Percentiles rank a stretch among this genome's conserved stretches.
phyloP scores from a whole-genome alignment of 92 coral and sea anemone genomes.

The Paragorgia papillata region DNA sequence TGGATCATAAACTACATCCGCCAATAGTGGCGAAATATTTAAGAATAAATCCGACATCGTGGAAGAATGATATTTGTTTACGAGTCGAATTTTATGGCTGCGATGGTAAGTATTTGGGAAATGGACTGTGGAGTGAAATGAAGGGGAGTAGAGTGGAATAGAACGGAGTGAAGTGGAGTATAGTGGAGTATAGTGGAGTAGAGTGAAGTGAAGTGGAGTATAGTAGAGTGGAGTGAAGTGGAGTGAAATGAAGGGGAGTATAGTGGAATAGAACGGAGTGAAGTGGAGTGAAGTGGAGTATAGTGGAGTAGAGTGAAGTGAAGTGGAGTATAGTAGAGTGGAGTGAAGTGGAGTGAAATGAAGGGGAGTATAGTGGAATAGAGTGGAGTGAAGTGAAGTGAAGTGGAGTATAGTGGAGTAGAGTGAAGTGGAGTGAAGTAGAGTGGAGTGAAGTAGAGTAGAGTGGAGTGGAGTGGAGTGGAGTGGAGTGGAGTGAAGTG shows the following conservation, averaged over 20 bases:
- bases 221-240: background rate
- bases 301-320: too few species aligned
- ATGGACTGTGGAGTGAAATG: background rate
- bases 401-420: too few species aligned
- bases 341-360: too few species aligned
- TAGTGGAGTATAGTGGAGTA: background rate
- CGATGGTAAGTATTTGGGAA: conserved; percentile 17
- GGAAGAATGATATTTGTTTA: conserved; percentile 42
- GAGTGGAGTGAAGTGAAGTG: too few species aligned
- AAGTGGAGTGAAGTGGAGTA: background rate
- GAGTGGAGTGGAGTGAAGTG: too few species aligned
- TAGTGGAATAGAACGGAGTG: background rate
- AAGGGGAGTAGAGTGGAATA: background rate
- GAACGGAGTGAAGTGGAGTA: background rate
- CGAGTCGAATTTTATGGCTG: conserved; percentile 39
- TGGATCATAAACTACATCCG: conserved; percentile 9
- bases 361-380: too few species aligned
- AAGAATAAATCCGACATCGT: conserved; percentile 38
- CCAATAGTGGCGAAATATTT: conserved; percentile 15
- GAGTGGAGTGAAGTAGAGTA: too few species aligned
- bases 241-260: background rate
- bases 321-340: too few species aligned
- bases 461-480: too few species aligned
- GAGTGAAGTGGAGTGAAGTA: too few species aligned
- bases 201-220: too few species aligned